Percentiles rank a stretch among this genome's conserved stretches.
phyloP scores from a whole-genome alignment of 53 echinoderm and acorn worm genomes.

The Astropecten irregularis region DNA sequence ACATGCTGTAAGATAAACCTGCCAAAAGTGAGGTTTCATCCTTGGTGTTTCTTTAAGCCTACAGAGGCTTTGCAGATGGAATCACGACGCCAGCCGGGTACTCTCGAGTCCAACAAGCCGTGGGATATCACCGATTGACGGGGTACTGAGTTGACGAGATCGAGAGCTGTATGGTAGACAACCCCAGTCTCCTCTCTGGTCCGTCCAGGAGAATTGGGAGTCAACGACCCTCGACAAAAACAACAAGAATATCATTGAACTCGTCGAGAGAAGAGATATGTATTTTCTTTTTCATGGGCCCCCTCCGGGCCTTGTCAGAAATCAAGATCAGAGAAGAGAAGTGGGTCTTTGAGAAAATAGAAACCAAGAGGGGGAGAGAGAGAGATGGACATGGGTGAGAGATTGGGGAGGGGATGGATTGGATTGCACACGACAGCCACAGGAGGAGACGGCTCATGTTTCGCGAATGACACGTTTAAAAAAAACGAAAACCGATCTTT shows the following conservation, averaged over 20 bases:
- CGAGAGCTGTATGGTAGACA: too few species aligned
- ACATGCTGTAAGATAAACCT: background rate
- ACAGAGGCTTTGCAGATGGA: background rate
- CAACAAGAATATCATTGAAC: background rate
- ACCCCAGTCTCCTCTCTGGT: too few species aligned
- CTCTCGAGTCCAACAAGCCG: background rate
- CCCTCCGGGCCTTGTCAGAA: slow-evolving; percentile 23
- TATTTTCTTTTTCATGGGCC: background rate
- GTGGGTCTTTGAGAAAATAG: background rate
- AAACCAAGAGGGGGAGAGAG: background rate
- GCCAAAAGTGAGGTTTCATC: slow-evolving; percentile 1
- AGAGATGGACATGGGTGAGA: background rate
- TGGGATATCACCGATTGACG: too few species aligned
- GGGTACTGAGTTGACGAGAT: too few species aligned
- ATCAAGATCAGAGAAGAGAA: background rate
- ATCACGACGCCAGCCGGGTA: slow-evolving; percentile 3
- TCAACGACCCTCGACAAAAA: slow-evolving; percentile 42
- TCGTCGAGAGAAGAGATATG: too few species aligned
- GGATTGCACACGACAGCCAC: slow-evolving; percentile 8
- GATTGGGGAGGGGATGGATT: background rate
- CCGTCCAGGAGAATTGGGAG: background rate
- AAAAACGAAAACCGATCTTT: slow-evolving; percentile 47
- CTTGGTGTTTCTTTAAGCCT: background rate
- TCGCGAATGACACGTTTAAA: slow-evolving; percentile 35
- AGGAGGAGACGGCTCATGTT: slow-evolving; percentile 36